phyloP scores from a whole-genome alignment of 1,140 invertebrate genomes.

The Colletes latitarsis region DNA sequence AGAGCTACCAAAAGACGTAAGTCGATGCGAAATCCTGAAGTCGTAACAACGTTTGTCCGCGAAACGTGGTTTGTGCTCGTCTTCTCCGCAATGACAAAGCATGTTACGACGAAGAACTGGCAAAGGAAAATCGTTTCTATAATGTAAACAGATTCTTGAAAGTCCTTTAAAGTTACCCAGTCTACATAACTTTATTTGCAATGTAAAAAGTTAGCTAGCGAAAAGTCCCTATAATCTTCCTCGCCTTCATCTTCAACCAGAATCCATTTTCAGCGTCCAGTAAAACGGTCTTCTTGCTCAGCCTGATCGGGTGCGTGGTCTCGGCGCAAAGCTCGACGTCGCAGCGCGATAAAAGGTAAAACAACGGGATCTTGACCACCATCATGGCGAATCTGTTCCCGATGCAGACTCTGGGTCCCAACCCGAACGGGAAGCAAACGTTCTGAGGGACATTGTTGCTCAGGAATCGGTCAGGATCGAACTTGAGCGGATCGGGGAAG shows the following conservation, averaged over 20 bases:
- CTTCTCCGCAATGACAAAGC: too few species aligned
- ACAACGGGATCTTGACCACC: conserved; percentile 66
- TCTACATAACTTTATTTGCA: too few species aligned
- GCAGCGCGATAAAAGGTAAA: conserved; percentile 63
- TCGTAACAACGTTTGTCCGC: too few species aligned
- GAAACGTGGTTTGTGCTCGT: too few species aligned
- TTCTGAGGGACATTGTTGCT: background rate
- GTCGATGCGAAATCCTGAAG: too few species aligned
- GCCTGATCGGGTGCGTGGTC: conserved; percentile 58
- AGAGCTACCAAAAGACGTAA: too few species aligned
- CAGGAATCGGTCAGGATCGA: conserved; percentile 46
- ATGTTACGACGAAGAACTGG: too few species aligned
- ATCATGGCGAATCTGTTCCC: conserved; percentile 74
- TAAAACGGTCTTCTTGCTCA: background rate
- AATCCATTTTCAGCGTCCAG: conserved; percentile 30
- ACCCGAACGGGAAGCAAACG: conserved; percentile 68
- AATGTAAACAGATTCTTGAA: too few species aligned
- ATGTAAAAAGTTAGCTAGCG: too few species aligned
- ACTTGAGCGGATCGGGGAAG: conserved; percentile 13
- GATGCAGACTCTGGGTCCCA: conserved; percentile 80
- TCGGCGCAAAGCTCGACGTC: conserved; percentile 56
- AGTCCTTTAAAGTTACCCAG: too few species aligned
- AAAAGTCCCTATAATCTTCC: background rate
- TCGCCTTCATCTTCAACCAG: conserved; percentile 40
- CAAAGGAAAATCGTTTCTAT: too few species aligned